A percentile compares a stretch with the other conserved stretches of the same genome.
Evolutionary conservation across 2,888 invertebrate genomes (phyloP).

Genomic region (Caenorhabditis sulstoni): DNA sequence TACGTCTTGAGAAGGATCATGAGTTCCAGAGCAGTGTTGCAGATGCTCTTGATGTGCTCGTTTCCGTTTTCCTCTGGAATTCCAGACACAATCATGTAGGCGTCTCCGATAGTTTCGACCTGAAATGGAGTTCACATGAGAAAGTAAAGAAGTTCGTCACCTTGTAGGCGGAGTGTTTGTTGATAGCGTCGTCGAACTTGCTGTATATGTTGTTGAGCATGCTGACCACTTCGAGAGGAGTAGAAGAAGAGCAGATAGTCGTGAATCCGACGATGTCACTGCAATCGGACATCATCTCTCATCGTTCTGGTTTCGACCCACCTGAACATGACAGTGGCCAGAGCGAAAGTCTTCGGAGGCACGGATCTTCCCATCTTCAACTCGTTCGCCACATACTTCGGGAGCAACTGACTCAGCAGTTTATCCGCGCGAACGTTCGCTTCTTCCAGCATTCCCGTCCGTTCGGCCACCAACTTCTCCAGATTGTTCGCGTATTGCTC

Average conservation of each 20-base stretch:
- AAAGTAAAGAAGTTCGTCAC: constrained; percentile 12
- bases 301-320: neutral
- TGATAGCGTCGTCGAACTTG: constrained; percentile 79
- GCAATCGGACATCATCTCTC: constrained; percentile 25
- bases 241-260: constrained; percentile 71
- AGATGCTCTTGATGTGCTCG: constrained; percentile 71
- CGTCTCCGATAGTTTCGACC: constrained; percentile 78
- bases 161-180: constrained; percentile 69
- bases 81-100: constrained; percentile 79
- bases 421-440: constrained; percentile 78
- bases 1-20: constrained; percentile 71
- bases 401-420: constrained; percentile 77
- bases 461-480: constrained; percentile 78
- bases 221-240: constrained; percentile 70
- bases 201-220: constrained; percentile 76
- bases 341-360: constrained; percentile 75
- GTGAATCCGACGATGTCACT: constrained; percentile 76
- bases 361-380: constrained; percentile 78
- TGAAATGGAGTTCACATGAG: too few species aligned
- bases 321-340: constrained; percentile 77
- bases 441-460: constrained; percentile 80
- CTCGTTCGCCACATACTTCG: constrained; percentile 77
- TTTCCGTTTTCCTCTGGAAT: constrained; percentile 78
- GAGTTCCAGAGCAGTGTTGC: constrained; percentile 76
- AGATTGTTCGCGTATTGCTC: constrained; percentile 80